Evolutionary conservation across 2,797 vertebrate species (phyloP).

Genomic region (Tokudaia tokunoshimensis): DNA sequence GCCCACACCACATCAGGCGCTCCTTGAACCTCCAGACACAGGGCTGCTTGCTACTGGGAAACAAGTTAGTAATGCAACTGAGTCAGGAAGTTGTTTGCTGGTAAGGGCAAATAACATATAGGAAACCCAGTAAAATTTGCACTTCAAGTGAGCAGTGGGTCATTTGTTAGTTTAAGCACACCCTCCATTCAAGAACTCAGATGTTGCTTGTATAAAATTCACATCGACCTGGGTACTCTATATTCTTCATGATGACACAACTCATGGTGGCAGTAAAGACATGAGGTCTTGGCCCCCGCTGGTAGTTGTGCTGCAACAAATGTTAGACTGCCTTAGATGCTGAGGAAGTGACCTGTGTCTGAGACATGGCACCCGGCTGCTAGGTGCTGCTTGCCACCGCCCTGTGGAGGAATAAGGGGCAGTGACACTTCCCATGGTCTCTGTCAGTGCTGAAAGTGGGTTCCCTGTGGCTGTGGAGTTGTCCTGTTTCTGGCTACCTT

Average conservation of each 20-base stretch:
- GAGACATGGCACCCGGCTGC: accelerated
- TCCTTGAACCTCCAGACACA: accelerated
- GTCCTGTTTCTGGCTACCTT: background rate
- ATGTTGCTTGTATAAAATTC: background rate
- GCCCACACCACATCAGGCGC: accelerated
- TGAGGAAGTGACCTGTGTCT: background rate
- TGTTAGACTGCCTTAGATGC: accelerated
- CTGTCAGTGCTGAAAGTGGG: background rate
- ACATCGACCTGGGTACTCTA: background rate
- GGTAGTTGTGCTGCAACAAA: accelerated
- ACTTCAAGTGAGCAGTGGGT: background rate
- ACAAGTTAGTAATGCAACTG: background rate
- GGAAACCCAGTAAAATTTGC: background rate
- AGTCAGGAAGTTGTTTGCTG: too few species aligned
- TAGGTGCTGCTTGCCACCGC: accelerated
- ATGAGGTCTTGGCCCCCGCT: background rate
- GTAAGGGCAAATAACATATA: background rate
- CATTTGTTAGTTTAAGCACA: background rate
- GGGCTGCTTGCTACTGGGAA: too few species aligned
- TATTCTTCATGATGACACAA: background rate
- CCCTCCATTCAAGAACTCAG: background rate
- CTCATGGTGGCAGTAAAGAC: background rate
- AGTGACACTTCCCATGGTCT: background rate
- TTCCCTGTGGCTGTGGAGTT: background rate
- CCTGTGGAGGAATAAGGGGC: accelerated